Evolutionary conservation across 2,797 vertebrate genomes (phyloP).

Genomic region (Enteromius trimaculatus): DNA sequence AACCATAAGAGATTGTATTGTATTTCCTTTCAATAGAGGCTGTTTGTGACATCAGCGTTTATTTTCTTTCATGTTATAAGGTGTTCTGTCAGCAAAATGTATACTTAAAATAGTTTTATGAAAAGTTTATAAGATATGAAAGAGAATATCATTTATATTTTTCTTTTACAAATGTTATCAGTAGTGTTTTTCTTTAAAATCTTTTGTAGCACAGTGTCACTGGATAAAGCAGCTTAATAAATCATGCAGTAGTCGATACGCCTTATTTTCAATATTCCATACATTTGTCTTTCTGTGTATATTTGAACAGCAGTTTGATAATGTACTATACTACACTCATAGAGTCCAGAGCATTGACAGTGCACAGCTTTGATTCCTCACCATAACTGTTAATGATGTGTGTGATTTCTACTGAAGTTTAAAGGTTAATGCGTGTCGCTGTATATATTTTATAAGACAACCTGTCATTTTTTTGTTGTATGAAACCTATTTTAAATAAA

Average conservation of each 20-base stretch:
- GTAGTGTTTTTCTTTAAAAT: background rate
- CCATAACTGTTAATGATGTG: background rate
- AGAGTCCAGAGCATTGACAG: background rate
- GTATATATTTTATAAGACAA: slow-evolving; percentile 34
- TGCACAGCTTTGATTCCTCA: background rate
- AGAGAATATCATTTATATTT: slow-evolving; percentile 16
- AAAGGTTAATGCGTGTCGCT: slow-evolving; percentile 9
- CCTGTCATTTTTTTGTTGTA: slow-evolving; percentile 35
- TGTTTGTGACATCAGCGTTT: slow-evolving; percentile 27
- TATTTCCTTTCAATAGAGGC: slow-evolving; percentile 14
- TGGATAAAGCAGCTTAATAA: slow-evolving; percentile 1
- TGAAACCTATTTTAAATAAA: slow-evolving; percentile 47
- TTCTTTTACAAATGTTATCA: background rate
- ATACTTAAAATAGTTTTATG: slow-evolving; percentile 4
- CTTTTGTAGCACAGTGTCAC: background rate
- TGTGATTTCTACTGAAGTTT: slow-evolving; percentile 38
- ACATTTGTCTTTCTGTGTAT: background rate
- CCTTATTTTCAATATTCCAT: background rate
- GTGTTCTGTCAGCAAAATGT: slow-evolving; percentile 17
- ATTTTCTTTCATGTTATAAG: slow-evolving; percentile 32
- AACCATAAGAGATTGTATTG: slow-evolving; percentile 20
- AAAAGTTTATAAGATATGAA: background rate
- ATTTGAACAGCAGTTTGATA: slow-evolving; percentile 7
- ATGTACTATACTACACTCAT: background rate
- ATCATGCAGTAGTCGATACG: background rate